A percentile compares a stretch with the other conserved stretches of the same genome.
These are phyloP conservation scores for Oreochromis aureus DNA, from an alignment of 2,113 vertebrate species.

Conservation along the genomic window DNA sequence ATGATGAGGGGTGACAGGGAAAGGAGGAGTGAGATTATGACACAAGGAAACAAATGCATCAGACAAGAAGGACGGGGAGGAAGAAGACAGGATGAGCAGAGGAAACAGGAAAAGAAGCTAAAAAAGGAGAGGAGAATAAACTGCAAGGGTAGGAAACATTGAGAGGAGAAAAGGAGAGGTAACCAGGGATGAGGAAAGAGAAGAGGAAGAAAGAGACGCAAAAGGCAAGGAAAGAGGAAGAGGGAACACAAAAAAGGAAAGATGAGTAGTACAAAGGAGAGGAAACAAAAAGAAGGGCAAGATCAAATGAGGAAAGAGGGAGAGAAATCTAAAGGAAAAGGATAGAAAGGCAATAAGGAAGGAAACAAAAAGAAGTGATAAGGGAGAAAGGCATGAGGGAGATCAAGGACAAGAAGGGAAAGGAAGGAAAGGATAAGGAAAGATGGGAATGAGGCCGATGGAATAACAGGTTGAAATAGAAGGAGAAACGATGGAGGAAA, in stretches of 20 bases:
- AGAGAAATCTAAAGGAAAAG: not conserved
- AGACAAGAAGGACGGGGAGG: not conserved
- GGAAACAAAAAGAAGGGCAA: fast-evolving
- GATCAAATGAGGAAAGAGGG: not conserved
- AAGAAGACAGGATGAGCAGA: not conserved
- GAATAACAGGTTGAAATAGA: not conserved
- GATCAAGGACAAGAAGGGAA: not conserved
- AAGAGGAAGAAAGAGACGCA: not conserved
- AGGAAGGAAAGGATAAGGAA: not conserved
- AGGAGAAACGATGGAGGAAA: not conserved
- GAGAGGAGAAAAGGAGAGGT: not conserved
- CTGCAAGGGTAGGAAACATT: not conserved
- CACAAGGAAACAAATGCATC: not conserved
- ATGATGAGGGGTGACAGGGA: not conserved
- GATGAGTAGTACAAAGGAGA: not conserved
- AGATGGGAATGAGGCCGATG: not conserved
- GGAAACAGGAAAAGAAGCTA: not conserved
- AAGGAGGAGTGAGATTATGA: not conserved
- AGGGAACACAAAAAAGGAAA: not conserved
- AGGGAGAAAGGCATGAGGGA: not conserved
- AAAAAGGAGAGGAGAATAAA: not conserved
- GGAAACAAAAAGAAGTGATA: not conserved
- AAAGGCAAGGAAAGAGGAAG: not conserved
- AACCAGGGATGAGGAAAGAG: not conserved
- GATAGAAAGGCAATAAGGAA: not conserved